These are phyloP conservation scores for Microctenopoma lineatum DNA, from an alignment of 2,797 vertebrate species.

Conservation along the genomic window DNA sequence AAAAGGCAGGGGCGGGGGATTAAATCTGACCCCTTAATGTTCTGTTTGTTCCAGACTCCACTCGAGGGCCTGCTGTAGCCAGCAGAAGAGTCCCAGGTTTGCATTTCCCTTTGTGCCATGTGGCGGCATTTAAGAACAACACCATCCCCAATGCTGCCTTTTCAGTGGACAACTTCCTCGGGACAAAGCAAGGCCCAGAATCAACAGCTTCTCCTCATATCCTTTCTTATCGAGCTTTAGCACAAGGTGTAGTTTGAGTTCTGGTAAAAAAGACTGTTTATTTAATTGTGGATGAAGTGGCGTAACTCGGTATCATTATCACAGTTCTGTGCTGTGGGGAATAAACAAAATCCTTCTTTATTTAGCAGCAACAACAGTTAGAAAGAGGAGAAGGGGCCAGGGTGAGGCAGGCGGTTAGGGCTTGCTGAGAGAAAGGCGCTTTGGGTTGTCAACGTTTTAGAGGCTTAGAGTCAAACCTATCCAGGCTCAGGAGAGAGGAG, in stretches of 20 bases:
- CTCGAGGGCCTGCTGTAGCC: conserved; percentile 81
- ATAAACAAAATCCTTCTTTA: conserved; percentile 82
- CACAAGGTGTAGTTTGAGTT: conserved; percentile 25
- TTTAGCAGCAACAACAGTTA: conserved; percentile 72
- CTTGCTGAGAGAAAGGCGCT: conserved; percentile 84
- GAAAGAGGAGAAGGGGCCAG: conserved; percentile 78
- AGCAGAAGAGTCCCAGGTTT: conserved; percentile 83
- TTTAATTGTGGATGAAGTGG: conserved; percentile 80
- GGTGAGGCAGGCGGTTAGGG: conserved; percentile 80
- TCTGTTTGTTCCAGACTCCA: conserved; percentile 85
- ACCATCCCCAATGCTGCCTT: conserved; percentile 77
- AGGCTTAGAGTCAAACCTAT: conserved; percentile 90
- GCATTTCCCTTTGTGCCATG: conserved; percentile 83
- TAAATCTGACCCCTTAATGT: conserved; percentile 92
- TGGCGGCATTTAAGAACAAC: conserved; percentile 75
- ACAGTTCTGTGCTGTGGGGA: conserved; percentile 51
- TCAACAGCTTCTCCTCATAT: conserved; percentile 32
- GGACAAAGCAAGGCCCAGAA: conserved; percentile 73
- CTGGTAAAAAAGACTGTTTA: conserved; percentile 73
- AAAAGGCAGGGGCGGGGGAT: conserved; percentile 90
- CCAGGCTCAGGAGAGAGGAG: conserved; percentile 87
- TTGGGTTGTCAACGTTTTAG: conserved; percentile 89
- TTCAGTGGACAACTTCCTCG: conserved; percentile 72
- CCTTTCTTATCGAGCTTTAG: conserved; percentile 26
- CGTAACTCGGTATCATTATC: conserved; percentile 71